Base-by-base conservation (phyloP, 1,140 invertebrate genomes). In the Hycleus cichorii region DNA sequence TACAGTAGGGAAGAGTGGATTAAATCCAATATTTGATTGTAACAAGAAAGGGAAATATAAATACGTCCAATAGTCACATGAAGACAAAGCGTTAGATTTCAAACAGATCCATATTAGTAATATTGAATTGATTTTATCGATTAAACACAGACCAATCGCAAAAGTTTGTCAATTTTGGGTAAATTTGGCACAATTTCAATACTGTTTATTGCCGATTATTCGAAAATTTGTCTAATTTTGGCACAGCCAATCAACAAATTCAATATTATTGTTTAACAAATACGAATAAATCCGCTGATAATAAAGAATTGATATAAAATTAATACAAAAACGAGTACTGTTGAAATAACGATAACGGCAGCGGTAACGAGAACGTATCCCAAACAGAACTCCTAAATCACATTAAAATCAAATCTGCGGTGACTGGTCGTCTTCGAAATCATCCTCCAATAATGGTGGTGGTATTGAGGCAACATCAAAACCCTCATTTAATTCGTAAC, bases 391-490 rank as follows among this genome's bases (percentile, higher is more conserved):
- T 58, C 60, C 60, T 66, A 62, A 43, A 64, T 60, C 47, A 57
- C 57, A 64, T 69, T 72, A 71, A 69, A 70, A 72, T 72, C 72
- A 73, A 71, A 73, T 70, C 48, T 74, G 68, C 58, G 77, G 74
- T 4, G 78, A 70, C 39, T 75, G 71, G 4, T 75, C 76, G 52
- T 81, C 80, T 38, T 83, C 80, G 57, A 83, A 80, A 59, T 84
- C 83, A 55, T 85, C 82, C 24, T 82, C 79, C 49, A 84, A 74
- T 24, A 86, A 70, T 6, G 84, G 84, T 25, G 84, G 83, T 1
- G 84, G 85, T 52, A 86, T 78, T 32, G 77, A 83, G 3, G 83
- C 78, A 0, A 86, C 81, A 63, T 87, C 84, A 65, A 87, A 86
- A 66, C 82, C 76, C 60, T 80, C 78, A 5, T 72, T 75, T 3